A percentile compares a stretch with the other conserved stretches of the same genome.
These are phyloP conservation scores for Aleadryas rufinucha DNA, from an alignment of 2,113 vertebrate species.

Conservation along the genomic window DNA sequence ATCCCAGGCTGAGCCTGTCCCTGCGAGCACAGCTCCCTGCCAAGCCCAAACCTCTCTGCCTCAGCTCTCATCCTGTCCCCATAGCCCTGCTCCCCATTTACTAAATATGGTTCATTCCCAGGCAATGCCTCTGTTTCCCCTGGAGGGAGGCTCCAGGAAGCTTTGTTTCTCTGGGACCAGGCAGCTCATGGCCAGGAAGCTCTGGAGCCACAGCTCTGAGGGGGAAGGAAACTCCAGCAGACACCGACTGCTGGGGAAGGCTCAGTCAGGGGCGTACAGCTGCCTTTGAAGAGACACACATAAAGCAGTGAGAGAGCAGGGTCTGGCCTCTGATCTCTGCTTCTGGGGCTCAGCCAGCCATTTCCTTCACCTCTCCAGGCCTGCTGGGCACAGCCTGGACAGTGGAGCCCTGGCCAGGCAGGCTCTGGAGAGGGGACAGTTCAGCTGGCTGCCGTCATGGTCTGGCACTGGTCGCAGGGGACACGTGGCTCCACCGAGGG, in stretches of 20 bases:
- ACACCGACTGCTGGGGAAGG: neutral
- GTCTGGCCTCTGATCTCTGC: neutral
- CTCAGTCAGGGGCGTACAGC: accelerated
- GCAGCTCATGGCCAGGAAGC: neutral
- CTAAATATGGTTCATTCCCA: neutral
- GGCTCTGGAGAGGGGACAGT: neutral
- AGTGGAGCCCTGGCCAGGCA: accelerated
- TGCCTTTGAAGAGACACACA: neutral
- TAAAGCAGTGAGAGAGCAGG: neutral
- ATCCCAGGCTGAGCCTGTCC: neutral
- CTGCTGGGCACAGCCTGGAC: neutral
- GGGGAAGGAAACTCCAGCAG: constrained; percentile 5
- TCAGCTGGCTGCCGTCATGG: neutral
- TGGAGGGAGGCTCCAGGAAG: neutral
- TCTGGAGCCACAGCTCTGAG: neutral
- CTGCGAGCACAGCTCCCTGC: neutral
- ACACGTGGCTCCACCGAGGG: neutral
- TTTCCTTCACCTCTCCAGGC: neutral
- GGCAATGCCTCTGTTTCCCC: neutral
- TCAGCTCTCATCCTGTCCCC: neutral
- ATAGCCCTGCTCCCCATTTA: neutral
- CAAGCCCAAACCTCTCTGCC: neutral
- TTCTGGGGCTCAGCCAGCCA: neutral
- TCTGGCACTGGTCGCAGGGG: neutral
- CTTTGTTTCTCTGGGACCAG: neutral